Evolutionary conservation across 2,888 invertebrate species (phyloP).

Genomic region (Drosophila cyrtoloma): DNA sequence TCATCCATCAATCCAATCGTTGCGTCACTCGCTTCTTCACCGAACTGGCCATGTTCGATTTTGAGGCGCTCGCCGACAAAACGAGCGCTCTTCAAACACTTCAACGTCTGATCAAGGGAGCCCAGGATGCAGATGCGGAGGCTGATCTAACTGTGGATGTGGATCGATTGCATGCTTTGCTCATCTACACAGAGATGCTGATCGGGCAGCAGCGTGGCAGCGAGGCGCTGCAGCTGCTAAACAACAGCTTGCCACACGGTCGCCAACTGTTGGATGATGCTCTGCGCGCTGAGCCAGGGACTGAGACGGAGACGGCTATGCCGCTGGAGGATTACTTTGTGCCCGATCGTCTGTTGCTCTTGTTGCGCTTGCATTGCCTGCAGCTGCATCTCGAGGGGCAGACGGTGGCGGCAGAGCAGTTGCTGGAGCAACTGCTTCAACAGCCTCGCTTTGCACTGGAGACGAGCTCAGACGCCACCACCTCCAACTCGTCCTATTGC

Average conservation of each 20-base stretch:
- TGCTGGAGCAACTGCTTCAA: conserved; percentile 44
- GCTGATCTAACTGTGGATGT: neutral
- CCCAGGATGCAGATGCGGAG: conserved; percentile 25
- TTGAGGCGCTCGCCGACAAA: conserved; percentile 79
- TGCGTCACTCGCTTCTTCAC: conserved; percentile 87
- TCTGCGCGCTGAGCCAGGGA: conserved; percentile 33
- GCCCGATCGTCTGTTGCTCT: conserved; percentile 72
- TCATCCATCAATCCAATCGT: conserved; percentile 86
- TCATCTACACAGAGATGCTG: conserved; percentile 77
- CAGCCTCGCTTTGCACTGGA: conserved; percentile 36
- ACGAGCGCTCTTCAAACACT: conserved; percentile 81
- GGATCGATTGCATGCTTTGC: conserved; percentile 73
- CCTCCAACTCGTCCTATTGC: neutral
- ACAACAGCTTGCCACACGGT: neutral
- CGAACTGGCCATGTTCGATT: conserved; percentile 88
- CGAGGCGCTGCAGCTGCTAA: conserved; percentile 71
- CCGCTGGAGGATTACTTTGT: conserved; percentile 81
- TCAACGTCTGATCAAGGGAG: conserved; percentile 85
- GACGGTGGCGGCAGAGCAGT: conserved; percentile 62
- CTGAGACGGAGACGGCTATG: conserved; percentile 42
- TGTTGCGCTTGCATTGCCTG: conserved; percentile 74
- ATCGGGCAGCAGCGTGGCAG: conserved; percentile 54
- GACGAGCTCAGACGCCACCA: neutral
- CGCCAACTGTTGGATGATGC: conserved; percentile 58
- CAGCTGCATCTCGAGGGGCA: conserved; percentile 63